phyloP scores from a whole-genome alignment of 2,888 invertebrate genomes.

The Liodrosophila aerea region DNA sequence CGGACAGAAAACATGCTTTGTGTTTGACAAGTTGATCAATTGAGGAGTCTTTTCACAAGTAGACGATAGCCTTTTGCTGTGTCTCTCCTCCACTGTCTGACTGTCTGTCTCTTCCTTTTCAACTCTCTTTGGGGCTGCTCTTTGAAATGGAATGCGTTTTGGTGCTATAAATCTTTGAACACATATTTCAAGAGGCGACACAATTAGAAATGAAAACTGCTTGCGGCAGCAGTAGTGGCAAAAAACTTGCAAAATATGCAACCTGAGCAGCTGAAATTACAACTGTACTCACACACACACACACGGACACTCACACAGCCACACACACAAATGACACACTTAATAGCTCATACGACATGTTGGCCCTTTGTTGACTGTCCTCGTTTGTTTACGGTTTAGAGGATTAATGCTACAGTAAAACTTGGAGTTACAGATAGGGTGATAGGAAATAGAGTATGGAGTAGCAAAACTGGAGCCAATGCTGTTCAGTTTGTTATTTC shows the following conservation, averaged over 20 bases:
- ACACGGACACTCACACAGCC: constrained; percentile 8
- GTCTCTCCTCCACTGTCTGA: no score
- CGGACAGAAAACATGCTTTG: background rate
- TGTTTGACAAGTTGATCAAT: constrained; percentile 41
- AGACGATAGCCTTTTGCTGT: no score
- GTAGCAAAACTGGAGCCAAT: constrained; percentile 24
- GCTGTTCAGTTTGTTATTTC: constrained; percentile 64
- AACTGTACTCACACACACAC: constrained; percentile 36
- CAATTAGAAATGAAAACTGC: constrained; percentile 58
- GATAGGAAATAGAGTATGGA: constrained; percentile 21
- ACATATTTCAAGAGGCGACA: constrained; percentile 44
- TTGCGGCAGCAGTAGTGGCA: constrained; percentile 32
- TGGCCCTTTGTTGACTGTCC: constrained; percentile 65
- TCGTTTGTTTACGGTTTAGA: constrained; percentile 75
- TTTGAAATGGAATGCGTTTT: constrained; percentile 5
- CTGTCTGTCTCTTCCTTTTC: background rate
- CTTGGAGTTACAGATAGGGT: constrained; percentile 18
- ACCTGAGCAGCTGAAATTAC: constrained; percentile 45
- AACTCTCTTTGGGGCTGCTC: background rate
- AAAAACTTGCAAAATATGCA: constrained; percentile 43
- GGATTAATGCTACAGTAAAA: constrained; percentile 63
- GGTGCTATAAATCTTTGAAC: constrained; percentile 46
- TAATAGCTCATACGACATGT: constrained; percentile 73
- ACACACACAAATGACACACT: constrained; percentile 42
- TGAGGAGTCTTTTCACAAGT: constrained; percentile 2